A percentile compares a stretch with the other conserved stretches of the same genome.
Conservation (phyloP, 2,888 invertebrate species). For the Cataglyphis albicans region DNA sequence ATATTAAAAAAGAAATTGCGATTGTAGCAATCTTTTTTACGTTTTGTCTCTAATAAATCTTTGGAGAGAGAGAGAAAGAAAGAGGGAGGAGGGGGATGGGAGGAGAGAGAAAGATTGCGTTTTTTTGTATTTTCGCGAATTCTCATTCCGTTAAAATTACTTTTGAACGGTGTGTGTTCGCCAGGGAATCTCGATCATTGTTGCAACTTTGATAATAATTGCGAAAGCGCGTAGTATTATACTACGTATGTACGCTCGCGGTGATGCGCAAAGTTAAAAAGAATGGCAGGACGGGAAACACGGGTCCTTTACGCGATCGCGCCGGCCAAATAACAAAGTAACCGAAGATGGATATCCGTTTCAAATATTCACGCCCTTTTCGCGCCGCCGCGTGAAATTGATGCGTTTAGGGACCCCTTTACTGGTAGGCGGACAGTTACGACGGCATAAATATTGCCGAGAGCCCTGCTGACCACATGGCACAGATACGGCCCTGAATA, state of each 20-base stretch:
- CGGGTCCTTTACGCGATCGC: slow-evolving; percentile 67
- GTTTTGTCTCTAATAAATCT: background rate
- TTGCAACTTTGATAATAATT: background rate
- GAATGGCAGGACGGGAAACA: slow-evolving; percentile 48
- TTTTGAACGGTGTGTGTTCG: background rate
- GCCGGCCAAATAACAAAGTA: slow-evolving; percentile 80
- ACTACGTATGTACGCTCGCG: background rate
- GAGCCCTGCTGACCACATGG: slow-evolving; percentile 82
- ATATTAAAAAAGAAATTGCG: background rate
- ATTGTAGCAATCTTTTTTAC: background rate
- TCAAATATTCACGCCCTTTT: slow-evolving; percentile 86
- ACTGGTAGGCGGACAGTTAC: slow-evolving; percentile 85
- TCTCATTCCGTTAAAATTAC: background rate
- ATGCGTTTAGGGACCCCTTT: slow-evolving; percentile 85
- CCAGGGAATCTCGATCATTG: background rate
- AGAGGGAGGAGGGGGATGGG: background rate
- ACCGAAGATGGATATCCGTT: slow-evolving; percentile 86
- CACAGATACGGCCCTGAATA: slow-evolving; percentile 76
- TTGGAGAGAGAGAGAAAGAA: background rate
- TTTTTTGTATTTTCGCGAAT: background rate
- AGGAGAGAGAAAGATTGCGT: background rate
- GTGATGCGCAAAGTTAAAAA: slow-evolving; percentile 23
- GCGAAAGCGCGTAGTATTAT: background rate
- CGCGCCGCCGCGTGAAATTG: slow-evolving; percentile 83
- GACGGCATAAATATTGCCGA: slow-evolving; percentile 84